phyloP scores from a whole-genome alignment of 2,888 invertebrate genomes.

The Hyalella azteca region DNA sequence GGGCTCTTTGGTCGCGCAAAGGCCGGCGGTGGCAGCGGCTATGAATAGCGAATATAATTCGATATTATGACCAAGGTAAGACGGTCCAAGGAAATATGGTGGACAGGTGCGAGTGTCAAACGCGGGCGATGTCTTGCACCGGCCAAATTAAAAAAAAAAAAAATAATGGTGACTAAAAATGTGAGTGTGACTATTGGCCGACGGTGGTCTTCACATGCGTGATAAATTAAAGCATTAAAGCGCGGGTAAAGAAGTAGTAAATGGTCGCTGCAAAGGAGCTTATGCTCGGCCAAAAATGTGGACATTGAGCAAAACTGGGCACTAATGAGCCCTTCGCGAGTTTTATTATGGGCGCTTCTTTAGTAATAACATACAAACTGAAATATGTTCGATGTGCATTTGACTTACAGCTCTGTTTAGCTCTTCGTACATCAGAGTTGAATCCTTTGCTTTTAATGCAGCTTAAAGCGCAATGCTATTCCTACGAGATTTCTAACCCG shows the following conservation, averaged over 20 bases:
- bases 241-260: slow-evolving; percentile 10
- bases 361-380: neutral
- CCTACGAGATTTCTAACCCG: too few relatives aligned
- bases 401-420: too few relatives aligned
- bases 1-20: neutral
- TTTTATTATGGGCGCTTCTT: slow-evolving; percentile 17
- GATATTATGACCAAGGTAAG: slow-evolving; percentile 36
- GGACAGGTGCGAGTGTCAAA: neutral
- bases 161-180: neutral
- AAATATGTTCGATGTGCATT: too few relatives aligned
- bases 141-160: slow-evolving; percentile 16
- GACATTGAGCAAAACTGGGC: neutral
- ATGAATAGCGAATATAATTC: slow-evolving; percentile 27
- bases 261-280: slow-evolving; percentile 20
- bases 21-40: neutral
- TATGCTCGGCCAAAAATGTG: slow-evolving; percentile 1
- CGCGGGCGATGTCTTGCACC: neutral
- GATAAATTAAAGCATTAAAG: slow-evolving; percentile 1
- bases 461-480: too few relatives aligned
- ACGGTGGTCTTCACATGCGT: slow-evolving; percentile 5
- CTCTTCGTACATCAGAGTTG: too few relatives aligned
- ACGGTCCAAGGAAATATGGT: slow-evolving; percentile 9
- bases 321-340: slow-evolving; percentile 2
- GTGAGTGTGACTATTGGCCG: slow-evolving; percentile 24
- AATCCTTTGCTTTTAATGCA: too few relatives aligned